phyloP scores from a whole-genome alignment of 37 sponge, comb jelly and placozoan species.

The Axinella damicornis region DNA sequence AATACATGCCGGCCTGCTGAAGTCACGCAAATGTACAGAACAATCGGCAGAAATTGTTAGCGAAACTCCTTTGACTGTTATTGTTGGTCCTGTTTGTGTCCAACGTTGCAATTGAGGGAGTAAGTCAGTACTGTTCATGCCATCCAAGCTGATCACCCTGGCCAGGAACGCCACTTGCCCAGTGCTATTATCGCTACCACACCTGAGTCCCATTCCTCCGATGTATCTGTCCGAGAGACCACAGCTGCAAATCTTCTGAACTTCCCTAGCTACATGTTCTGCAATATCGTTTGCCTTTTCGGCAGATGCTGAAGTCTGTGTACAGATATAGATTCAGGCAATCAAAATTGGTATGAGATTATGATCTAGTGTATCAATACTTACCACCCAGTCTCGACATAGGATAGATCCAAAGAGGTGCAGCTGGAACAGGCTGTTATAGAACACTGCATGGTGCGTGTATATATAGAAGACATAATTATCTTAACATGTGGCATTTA shows the following conservation, averaged over 20 bases:
- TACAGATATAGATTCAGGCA: neutral
- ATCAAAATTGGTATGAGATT: too few species aligned
- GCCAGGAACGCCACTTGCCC: neutral
- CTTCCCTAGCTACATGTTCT: neutral
- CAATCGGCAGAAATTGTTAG: neutral
- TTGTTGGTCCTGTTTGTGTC: slow-evolving; percentile 8
- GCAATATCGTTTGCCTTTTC: neutral
- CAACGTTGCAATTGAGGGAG: neutral
- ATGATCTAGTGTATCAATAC: neutral
- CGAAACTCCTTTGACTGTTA: slow-evolving; percentile 1
- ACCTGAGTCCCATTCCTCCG: neutral
- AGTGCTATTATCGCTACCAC: neutral
- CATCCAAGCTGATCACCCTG: neutral
- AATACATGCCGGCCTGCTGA: too few species aligned
- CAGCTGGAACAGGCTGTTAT: slow-evolving; percentile 28
- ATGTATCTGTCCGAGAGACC: neutral
- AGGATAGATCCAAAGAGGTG: slow-evolving; percentile 29
- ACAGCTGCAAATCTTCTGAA: slow-evolving; percentile 5
- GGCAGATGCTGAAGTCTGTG: too few species aligned
- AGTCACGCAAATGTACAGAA: too few species aligned
- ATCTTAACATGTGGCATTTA: too few species aligned
- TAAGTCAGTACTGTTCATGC: neutral
- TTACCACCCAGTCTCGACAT: slow-evolving; percentile 36
- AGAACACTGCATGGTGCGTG: slow-evolving; percentile 42
- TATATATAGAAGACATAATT: too few species aligned